Base-by-base conservation (phyloP, 2,888 invertebrate species). In the Chaitophorus viminalis region DNA sequence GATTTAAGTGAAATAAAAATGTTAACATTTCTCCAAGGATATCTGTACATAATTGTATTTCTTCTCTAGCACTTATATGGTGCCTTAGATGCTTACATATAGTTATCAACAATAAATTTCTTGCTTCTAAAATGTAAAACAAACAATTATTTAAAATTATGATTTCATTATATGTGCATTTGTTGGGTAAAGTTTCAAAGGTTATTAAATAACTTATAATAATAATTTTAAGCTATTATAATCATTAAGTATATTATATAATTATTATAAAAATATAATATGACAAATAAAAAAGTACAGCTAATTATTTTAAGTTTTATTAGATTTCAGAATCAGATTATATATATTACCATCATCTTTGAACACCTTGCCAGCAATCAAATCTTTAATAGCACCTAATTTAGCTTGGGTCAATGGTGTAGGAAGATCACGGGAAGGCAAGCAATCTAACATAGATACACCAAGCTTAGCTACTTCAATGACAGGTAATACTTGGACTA, bases 11-110 rank as follows among this genome's bases (percentile, higher is more conserved):
- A 90, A 93, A 93, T 31, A 95, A 91, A 90, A 93, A 94, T 75
- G 93, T 94, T 31, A 98, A 93, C 54, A 98, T 94, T 91, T 98
- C 97, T 0, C 96, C 95, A 18, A 98, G 92, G 90, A 98, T 97
- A 89, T 96, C 96, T 0, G 97, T 95, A 91, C 97, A 97, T 9
- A 96, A 93, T 25, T 95, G 93, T 60, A 98, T 92, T 91, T 98
- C 97, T 90, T 96, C 96, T 33, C 96, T 94, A 0, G 95, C 94
- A 0, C 95, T 94, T 5, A 98, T 92, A 91, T 98, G 97, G 36
- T 95, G 94, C 54, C 96, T 94, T 70, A 98, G 92, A 90, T 98
- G 97, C 90, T 95, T 95, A 91, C 97, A 97, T 54, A 96, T 95
- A 3, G 96, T 95, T 0, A 95, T 94, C 36, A 98, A 92, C 9